Percentiles rank a stretch among this genome's conserved stretches.
Conservation (phyloP, 2,113 vertebrate genomes). For the Seriola rivoliana region DNA sequence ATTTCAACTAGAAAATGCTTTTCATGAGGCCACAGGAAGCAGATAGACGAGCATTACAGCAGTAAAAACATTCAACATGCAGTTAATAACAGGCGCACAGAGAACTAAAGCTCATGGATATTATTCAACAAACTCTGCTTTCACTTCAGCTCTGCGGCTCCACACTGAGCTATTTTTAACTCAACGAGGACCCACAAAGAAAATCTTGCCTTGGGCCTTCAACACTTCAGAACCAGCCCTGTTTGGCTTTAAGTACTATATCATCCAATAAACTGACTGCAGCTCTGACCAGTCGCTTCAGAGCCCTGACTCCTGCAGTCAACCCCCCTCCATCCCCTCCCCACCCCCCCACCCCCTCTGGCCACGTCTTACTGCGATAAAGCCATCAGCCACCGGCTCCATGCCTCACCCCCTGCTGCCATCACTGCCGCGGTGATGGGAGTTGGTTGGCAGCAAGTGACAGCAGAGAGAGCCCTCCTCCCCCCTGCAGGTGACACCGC, state of each 20-base stretch:
- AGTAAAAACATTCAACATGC: no score
- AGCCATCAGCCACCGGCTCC: constrained; percentile 50
- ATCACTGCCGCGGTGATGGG: constrained; percentile 38
- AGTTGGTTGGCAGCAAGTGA: constrained; percentile 59
- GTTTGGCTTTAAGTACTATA: background rate
- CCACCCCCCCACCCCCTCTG: background rate
- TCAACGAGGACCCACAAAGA: background rate
- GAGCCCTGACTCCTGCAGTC: constrained; percentile 19
- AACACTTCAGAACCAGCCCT: background rate
- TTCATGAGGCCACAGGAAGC: background rate
- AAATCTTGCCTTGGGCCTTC: background rate
- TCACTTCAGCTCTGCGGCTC: background rate
- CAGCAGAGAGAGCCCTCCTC: constrained; percentile 46
- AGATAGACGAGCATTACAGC: background rate
- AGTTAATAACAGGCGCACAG: no score
- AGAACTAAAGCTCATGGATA: background rate
- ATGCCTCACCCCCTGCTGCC: constrained; percentile 25
- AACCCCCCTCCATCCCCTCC: background rate
- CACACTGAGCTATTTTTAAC: background rate
- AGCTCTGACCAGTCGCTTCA: constrained; percentile 20
- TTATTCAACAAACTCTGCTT: background rate
- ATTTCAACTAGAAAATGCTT: background rate
- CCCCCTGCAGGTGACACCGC: constrained; percentile 55
- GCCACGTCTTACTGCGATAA: constrained; percentile 60
- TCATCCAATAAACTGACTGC: constrained; percentile 14